Base-by-base conservation (phyloP, 2,888 invertebrate genomes). In the Latheticus oryzae region DNA sequence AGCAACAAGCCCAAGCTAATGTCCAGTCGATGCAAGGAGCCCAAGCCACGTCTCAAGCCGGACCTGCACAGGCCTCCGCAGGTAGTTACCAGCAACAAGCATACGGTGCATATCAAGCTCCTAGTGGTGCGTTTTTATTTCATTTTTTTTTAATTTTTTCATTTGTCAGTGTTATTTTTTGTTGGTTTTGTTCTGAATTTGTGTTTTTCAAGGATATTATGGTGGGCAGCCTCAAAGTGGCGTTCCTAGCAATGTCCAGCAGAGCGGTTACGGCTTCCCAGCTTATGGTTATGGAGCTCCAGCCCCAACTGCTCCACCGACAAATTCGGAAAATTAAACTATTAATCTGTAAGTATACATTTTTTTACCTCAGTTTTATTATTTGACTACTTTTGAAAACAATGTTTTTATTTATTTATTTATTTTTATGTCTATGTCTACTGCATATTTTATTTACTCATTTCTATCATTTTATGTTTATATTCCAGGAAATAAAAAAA, bases 241-340 rank as follows among this genome's bases (percentile, higher is more conserved):
- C 33, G 76, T 75, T 7, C 75, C 75, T 12, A 69, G 67, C 5
- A 72, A 72, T 28, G 76, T 76, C 15, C 76, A 77, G 4, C 79
- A 78, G 60, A 75, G 75, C 32, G 77, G 76, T 43, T 81, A 80
- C 58, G 76, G 77, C 38, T 81, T 79, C 65, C 77, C 79, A 8
- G 76, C 76, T 11, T 81, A 81, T 58, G 77, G 76, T 28, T 79
- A 79, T 59, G 79, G 78, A n/a, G 76, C 66, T 5, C 73, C 72
- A 45, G 63, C 66, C 9, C 63, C 68, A 2, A 66, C 63, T 23
- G 65, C 60, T 4, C 63, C 69, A 5, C 60, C 65, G 1, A 62
- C 50, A 32, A 51, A 61, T 16, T 69, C 66, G 52, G 71, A 71
- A 21, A 69, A 68, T 42, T 68, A 53, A 65, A 60, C 12, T 42